Evolutionary conservation across 2,797 vertebrate species (phyloP), one percentile per base, ranked within the genome.

Genomic region (Prionace glauca): DNA sequence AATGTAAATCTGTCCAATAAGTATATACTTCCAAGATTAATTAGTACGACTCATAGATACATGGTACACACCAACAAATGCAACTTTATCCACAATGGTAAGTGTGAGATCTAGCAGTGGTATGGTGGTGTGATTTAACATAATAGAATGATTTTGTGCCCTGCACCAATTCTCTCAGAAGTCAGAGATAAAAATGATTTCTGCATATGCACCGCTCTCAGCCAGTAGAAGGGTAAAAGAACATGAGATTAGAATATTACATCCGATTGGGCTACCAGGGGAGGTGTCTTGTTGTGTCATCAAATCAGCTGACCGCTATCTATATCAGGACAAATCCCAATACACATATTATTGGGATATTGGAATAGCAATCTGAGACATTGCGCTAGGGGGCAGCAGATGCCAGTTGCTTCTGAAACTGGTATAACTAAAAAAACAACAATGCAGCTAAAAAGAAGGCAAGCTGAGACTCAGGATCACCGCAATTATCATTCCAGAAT

Each of bases 371-470:
- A 96, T 95, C 50, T 96, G 41, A 77, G 67, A 95, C 94, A 96
- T 96, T 96, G 96, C 98, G 97, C 97, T 97, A 98, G 98, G 97
- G 98, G 98, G 98, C 98, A 98, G 97, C 97, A 97, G 97, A 97
- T 97, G 97, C 97, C 97, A 97, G 18, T 97, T 97, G 96, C 96
- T 97, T 97, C 29, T n/a, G 24, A 95, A 95, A 26, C 24, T 32
- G 72, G 14, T 16, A 41, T 41, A 71, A 72, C 41, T 29, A 67
- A 77, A 74, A 32, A 11, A 11, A 14, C 62, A 65, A 26, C 41
- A 74, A 67, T 41, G 41, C 69, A 77, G 93, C 11, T 94, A 41
- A 69, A 29, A 71, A 72, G 67, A 50, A 36, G 22, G 14, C 41
- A 94, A 74, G 71, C 71, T 74, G 69, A 56, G 69, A 14, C 5